Percentiles rank a stretch among this genome's conserved stretches.
phyloP scores from a whole-genome alignment of 2,113 vertebrate species.

The Ursus arctos region DNA sequence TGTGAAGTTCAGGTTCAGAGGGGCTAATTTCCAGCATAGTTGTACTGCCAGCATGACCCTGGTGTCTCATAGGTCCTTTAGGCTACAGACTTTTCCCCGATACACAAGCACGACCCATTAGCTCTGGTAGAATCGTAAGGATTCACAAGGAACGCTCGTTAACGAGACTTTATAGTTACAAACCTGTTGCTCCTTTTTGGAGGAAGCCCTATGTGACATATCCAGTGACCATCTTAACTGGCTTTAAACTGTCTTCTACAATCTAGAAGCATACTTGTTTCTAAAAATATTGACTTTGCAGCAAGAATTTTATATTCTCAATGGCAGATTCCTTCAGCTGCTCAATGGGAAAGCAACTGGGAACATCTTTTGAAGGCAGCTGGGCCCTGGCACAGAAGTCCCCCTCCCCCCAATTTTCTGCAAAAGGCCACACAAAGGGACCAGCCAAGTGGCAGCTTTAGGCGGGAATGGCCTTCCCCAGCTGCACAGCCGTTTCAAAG shows the following conservation, averaged over 20 bases:
- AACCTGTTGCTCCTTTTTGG: background rate
- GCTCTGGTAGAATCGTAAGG: background rate
- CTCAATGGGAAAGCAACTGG: background rate
- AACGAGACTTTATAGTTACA: background rate
- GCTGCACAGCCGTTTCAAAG: slow-evolving; percentile 10
- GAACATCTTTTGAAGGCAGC: background rate
- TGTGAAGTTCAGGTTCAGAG: accelerated
- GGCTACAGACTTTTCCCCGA: background rate
- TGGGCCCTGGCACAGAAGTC: background rate
- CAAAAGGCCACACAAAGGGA: background rate
- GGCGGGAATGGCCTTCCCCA: background rate
- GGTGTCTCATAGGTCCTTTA: background rate
- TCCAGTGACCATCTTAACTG: background rate
- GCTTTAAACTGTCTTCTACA: background rate
- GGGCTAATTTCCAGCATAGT: background rate
- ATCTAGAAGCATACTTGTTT: background rate
- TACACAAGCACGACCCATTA: accelerated
- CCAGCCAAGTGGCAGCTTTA: background rate
- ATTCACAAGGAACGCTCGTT: background rate
- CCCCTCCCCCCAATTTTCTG: background rate
- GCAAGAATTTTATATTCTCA: background rate
- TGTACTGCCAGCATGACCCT: background rate
- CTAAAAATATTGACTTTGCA: background rate
- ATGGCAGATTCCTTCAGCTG: background rate
- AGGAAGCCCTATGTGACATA: background rate